Conservation (phyloP, 2,113 vertebrate species). For the Nicator chloris region DNA sequence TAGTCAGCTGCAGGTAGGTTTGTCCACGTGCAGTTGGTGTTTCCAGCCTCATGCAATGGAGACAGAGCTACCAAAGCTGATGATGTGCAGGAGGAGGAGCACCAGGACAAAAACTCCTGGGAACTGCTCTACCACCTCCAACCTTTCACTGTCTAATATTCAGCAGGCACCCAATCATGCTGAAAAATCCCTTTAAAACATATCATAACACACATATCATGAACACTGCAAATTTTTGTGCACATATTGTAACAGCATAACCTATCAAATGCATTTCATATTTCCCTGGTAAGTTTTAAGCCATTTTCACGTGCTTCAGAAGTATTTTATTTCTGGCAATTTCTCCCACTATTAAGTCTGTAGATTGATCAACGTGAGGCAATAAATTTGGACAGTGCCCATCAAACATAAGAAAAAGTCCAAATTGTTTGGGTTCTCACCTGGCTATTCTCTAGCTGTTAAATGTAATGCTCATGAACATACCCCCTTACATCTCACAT, state of each 20-base stretch:
- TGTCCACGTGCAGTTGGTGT: accelerated
- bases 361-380: not conserved
- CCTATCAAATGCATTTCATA: not conserved
- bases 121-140: not conserved
- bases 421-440: not conserved
- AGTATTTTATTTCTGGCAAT: not conserved
- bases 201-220: not conserved
- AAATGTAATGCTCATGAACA: not conserved
- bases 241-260: not conserved
- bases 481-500: not conserved
- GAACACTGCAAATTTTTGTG: not conserved
- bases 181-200: not conserved
- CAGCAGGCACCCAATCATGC: not conserved
- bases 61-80: not conserved
- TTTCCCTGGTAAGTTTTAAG: not conserved
- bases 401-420: not conserved
- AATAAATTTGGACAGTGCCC: not conserved
- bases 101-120: not conserved
- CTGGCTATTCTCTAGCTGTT: not conserved
- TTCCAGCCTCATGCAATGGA: not conserved
- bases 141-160: not conserved
- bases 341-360: not conserved
- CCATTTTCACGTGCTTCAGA: not conserved
- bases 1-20: not conserved
- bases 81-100: not conserved